Base-by-base conservation (phyloP, 2,113 vertebrate genomes). In the Ageneiosus marmoratus region DNA sequence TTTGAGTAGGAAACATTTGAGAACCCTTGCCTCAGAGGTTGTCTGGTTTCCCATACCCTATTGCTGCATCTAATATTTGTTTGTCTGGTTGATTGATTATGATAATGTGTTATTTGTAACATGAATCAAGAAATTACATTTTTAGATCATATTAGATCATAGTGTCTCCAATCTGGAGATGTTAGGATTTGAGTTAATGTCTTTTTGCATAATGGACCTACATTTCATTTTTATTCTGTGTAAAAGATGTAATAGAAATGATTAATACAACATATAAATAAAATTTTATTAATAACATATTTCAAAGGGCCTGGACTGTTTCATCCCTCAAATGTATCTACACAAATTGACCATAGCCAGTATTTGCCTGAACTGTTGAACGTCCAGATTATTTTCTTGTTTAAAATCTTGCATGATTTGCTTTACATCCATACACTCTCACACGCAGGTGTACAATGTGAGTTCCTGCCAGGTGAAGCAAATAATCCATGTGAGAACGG, bases 401-500 rank as follows among this genome's bases (percentile, higher is more conserved):
- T 44, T 24, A 69, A 24, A 44, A 44, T 24, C 10, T 44, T 44
- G 34, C 11, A 20, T 67, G 18, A 37, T 67, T 67, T 67, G 32
- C 63, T 67, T 67, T 34, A 67, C 18, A 32, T 15, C 27, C 27
- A 27, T 37, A 29, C n/a, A 4, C 46, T 58, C 24, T 72, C 22
- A 77, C 65, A 67, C 41, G 13, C 88, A 95, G 95, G 94, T 86
- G 82, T 88, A 85, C 93, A 94, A 89, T 95, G 95, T 89, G 94
- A 96, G 90, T 91, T 93, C 87, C 89, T 88, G 81, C 93, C 95
- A 62, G 96, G 94, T 50, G 93, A 95, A 89, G 91, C 89, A 89
- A 92, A 85, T 82, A 92, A 94, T 90, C 94, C 94, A 88, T 95
- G 93, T 87, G 94, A 96, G 93, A 96, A 95, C 0, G 92, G 86